A percentile compares a stretch with the other conserved stretches of the same genome.
Conservation (phyloP, 2,797 vertebrate species). For the Silurus lanzhouensis region DNA sequence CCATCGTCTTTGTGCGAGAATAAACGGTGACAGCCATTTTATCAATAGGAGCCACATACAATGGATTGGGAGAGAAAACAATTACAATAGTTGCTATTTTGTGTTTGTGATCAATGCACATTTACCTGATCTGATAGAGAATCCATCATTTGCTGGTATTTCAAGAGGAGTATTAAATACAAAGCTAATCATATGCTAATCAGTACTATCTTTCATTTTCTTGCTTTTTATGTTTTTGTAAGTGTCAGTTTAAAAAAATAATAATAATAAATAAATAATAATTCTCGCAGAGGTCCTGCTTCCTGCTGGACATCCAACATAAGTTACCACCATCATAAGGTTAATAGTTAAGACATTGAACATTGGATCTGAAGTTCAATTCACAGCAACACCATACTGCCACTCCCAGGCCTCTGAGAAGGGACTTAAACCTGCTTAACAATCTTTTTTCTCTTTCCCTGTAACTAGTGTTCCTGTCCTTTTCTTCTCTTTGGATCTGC, state of each 20-base stretch:
- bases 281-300: not conserved
- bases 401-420: no score
- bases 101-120: conserved; percentile 23
- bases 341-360: no score
- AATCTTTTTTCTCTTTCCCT: no score
- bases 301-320: not conserved
- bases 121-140: conserved; percentile 20
- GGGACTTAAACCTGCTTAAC: no score
- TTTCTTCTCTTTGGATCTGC: no score
- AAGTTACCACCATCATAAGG: no score
- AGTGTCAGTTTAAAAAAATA: no score
- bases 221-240: not conserved
- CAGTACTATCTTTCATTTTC: no score
- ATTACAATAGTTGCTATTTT: not conserved
- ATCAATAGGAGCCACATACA: not conserved
- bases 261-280: no score
- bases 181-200: not conserved
- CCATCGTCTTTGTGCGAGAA: not conserved
- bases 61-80: not conserved
- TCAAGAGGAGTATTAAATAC: not conserved
- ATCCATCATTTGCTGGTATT: not conserved
- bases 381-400: no score
- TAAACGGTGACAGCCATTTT: not conserved
- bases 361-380: no score
- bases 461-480: no score